Evolutionary conservation across 2,888 invertebrate species (phyloP), one percentile per base, ranked within the genome.

Genomic region (Cryptocheilus praepositus): DNA sequence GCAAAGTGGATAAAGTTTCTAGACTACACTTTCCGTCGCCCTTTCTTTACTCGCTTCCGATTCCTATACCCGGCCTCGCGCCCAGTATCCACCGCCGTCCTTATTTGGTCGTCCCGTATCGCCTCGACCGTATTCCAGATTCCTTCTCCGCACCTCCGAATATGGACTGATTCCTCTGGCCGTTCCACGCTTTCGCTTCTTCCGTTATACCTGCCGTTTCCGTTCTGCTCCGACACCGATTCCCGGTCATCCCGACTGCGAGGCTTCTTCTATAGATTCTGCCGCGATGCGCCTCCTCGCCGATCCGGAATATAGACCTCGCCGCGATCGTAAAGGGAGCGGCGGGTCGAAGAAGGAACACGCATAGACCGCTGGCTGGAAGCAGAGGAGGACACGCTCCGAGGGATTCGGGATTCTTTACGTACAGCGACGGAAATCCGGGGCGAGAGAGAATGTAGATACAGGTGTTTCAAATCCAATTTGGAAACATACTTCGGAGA

Each of bases 1-100:
- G 85, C 81, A 84, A 85, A 85, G 84, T 82, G 81, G 84, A 83
- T 82, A 83, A 83, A 84, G 77, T 83, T 85, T 83, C 76, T 78
- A 81, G 79, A 84, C 80, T 77, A 73, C 75, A 77, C 75, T 78
- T 81, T 81, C 78, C 73, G 63, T 71, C 70, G 73, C 67, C 73
- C 73, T 78, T 80, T 79, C 74, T 78, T 76, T 76, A 60, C 76
- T 64, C 70, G 70, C 73, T 79, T 76, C 77, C 77, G 77, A 77
- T 73, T 80, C 76, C 72, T 72, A 71, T 74, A 71, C 66, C 66
- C 68, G 73, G 69, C 28, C 71, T 71, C 64, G 68, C 68, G 67
- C 68, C 49, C 71, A 56, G 63, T 63, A 53, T 49, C 57, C 65
- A 22, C 54, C 36, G 44, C 13, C 60, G 64, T 65, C 57, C 74